Percentiles rank a stretch among this genome's conserved stretches.
These are phyloP conservation scores for Trachymyrmex septentrionalis DNA, from an alignment of 1,140 invertebrate species.

Conservation along the genomic window DNA sequence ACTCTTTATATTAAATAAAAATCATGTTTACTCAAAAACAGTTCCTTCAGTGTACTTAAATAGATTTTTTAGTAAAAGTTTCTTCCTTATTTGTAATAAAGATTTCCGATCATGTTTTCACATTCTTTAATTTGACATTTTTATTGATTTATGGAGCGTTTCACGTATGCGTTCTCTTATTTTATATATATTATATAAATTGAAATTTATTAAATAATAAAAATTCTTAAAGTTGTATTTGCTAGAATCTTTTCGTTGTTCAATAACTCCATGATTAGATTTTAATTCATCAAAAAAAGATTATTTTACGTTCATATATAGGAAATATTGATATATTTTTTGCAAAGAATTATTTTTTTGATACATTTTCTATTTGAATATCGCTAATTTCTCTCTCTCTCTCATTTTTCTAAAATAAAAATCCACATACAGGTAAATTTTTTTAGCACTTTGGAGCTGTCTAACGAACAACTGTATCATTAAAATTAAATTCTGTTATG, in stretches of 20 bases:
- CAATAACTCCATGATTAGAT: no score
- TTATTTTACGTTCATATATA: no score
- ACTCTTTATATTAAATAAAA: neutral
- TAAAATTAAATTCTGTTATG: slow-evolving; percentile 7
- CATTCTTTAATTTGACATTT: neutral
- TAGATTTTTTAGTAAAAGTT: neutral
- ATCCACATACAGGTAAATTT: neutral
- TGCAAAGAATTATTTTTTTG: neutral
- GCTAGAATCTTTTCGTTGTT: no score
- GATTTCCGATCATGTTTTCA: neutral
- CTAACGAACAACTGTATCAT: neutral
- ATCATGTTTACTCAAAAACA: neutral
- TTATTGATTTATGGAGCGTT: neutral
- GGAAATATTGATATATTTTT: neutral
- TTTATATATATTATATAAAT: neutral
- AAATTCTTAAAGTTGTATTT: no score
- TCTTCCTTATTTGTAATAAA: neutral
- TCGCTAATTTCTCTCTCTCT: no score
- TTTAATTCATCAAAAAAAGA: no score
- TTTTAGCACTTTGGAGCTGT: no score
- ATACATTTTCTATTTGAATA: neutral
- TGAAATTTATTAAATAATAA: neutral
- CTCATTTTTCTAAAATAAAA: neutral
- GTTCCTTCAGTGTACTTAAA: neutral
- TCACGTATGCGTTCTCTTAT: neutral